Evolutionary conservation across 2,797 vertebrate genomes (phyloP).

Genomic region (Oreortyx pictus): DNA sequence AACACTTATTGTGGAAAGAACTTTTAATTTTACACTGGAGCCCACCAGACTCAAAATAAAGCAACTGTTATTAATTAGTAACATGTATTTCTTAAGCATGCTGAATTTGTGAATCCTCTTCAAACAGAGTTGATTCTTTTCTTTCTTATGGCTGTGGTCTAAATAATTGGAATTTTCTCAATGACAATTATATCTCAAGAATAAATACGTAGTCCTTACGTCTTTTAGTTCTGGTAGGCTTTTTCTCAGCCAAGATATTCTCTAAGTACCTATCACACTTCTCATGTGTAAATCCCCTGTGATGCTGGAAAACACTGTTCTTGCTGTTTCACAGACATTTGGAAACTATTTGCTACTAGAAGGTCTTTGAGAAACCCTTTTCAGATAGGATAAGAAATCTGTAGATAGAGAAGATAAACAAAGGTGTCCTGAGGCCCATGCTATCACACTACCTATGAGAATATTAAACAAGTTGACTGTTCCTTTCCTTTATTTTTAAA

Average conservation of each 20-base stretch:
- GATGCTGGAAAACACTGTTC: background rate
- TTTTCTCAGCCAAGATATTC: background rate
- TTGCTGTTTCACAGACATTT: background rate
- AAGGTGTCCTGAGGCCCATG: background rate
- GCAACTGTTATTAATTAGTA: background rate
- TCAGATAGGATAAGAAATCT: background rate
- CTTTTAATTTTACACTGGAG: background rate
- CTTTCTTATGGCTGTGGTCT: background rate
- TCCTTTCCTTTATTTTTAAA: background rate
- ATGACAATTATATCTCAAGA: background rate
- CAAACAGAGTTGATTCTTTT: background rate
- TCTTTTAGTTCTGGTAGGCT: background rate
- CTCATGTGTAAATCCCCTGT: accelerated
- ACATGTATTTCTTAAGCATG: background rate
- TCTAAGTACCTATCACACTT: background rate
- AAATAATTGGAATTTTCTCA: background rate
- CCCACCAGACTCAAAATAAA: background rate
- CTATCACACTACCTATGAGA: background rate
- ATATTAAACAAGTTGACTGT: background rate
- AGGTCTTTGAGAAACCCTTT: background rate
- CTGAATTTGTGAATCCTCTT: background rate
- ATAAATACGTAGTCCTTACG: background rate
- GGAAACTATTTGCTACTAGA: background rate
- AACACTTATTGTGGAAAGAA: background rate
- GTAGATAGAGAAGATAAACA: background rate